Conservation (phyloP, 2,888 invertebrate genomes). For the Harpagoxenus sublaevis region DNA sequence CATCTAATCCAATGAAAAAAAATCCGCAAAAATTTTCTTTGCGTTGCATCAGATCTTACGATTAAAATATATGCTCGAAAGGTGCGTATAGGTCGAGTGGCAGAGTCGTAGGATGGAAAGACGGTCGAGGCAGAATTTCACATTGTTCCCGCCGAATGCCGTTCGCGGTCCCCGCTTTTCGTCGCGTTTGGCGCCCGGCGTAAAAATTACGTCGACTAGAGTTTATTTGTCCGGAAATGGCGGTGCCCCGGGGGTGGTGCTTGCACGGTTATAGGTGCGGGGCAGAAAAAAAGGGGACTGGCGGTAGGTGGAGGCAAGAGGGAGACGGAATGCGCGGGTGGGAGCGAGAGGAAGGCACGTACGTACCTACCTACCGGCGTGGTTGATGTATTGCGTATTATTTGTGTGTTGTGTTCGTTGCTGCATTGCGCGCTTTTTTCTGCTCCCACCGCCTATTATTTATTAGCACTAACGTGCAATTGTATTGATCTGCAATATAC, state of each 20-base stretch:
- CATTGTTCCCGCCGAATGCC: slow-evolving; percentile 76
- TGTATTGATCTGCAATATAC: slow-evolving; percentile 86
- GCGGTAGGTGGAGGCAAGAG: slow-evolving; percentile 79
- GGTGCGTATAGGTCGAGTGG: neutral
- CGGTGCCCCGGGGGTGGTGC: slow-evolving; percentile 85
- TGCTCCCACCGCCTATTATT: slow-evolving; percentile 86
- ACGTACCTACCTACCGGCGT: slow-evolving; percentile 81
- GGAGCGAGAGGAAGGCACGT: slow-evolving; percentile 77
- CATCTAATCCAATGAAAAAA: neutral
- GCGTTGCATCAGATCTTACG: neutral
- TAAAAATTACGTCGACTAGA: slow-evolving; percentile 91
- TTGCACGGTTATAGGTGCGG: slow-evolving; percentile 83
- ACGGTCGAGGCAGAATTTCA: slow-evolving; percentile 70
- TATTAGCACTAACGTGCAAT: slow-evolving; percentile 87
- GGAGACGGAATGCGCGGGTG: slow-evolving; percentile 68
- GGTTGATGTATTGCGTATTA: slow-evolving; percentile 86
- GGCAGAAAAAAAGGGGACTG: slow-evolving; percentile 83
- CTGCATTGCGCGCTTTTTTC: slow-evolving; percentile 86
- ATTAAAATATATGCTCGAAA: neutral
- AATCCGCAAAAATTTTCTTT: neutral
- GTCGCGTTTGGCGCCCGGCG: slow-evolving; percentile 88
- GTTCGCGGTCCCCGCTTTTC: slow-evolving; percentile 82
- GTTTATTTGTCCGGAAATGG: slow-evolving; percentile 86
- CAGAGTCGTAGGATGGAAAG: slow-evolving; percentile 21
- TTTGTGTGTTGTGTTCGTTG: slow-evolving; percentile 86